Evolutionary conservation across 35 echinoderm and acorn worm genomes (phyloP), one percentile per base, ranked within the genome.

Genomic region (Lytechinus pictus): DNA sequence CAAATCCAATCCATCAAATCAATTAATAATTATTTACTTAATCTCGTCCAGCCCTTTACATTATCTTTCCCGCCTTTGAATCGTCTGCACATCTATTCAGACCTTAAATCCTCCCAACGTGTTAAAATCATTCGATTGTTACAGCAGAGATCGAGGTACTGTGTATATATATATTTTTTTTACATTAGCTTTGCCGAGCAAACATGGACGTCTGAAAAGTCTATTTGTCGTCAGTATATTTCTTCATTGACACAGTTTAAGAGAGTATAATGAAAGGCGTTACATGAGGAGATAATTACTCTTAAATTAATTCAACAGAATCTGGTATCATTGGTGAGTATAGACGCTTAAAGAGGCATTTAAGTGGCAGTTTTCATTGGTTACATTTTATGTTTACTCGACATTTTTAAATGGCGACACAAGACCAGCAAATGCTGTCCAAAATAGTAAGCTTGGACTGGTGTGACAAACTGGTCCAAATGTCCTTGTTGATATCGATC

Each of bases 251-350:
- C 66, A 79, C n/a, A 16, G 66, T 79, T 6, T 79, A 79, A n/a
- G 19, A 72, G 61, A 0, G 33, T 24, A 8, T 79, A 7, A 24
- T n/a, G 66, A 24, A 24, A 79, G 66, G 66, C 66, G 66, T 79
- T 79, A 24, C 66, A 24, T 24, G 66, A 79, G n/a, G 66, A 79
- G 66, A 79, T 79, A 79, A 79, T 79, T 79, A n/a, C 66, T 79
- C 66, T 79, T 79, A 79, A 79, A 79, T 79, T 79, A 24, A 79
- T 79, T 79, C 66, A 79, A 79, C 66, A 79, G 66, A 16, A n/a
- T 16, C 4, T 24, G n/a, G 8, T 79, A 24, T n/a, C 16, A 79
- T 79, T n/a, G 5, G 66, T n/a, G 66, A 24, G 66, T 79, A n/a
- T n/a, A 79, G 16, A n/a, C 21, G 21, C 16, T 79, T 19, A 19